Evolutionary conservation across 2,113 vertebrate genomes (phyloP), one percentile per base, ranked within the genome.

Genomic region (Bungarus multicinctus): DNA sequence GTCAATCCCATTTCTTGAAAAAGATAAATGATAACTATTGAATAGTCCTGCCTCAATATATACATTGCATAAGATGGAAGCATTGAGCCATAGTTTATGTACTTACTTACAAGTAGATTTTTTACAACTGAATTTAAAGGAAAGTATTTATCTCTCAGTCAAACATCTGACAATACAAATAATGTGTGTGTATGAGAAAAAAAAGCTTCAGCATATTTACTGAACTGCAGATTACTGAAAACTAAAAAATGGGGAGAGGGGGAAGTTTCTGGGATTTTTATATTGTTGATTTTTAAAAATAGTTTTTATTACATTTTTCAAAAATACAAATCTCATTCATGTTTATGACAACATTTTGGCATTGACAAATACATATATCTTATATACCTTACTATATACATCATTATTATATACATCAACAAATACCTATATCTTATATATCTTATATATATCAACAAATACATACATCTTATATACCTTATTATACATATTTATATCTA

Each of bases 1-100:
- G 12, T 45, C 57, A 94, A 95, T 95, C 92, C 93, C 94, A 95
- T 74, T 74, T 74, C n/a, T 74, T 74, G 95, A 95, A 95, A 96
- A 95, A 92, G 27, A 93, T 60, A 94, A 96, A 95, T 95, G 39
- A 25, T 47, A 94, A 92, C 81, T 90, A 85, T 91, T 90, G 0
- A 43, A 14, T 64, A 91, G 88, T 95, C 90, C 94, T 95, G 20
- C 94, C 94, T 94, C 69, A 45, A 64, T 88, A 34, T 54, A 34
- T 90, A 74, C 54, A 9, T 87, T n/a, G 47, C 52, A 34, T 69
- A 2, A 86, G 27, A 90, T 25, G 87, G 91, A 92, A 95, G 91
- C 91, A 4, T 54, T 96, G 90, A 74, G n/a, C 64, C n/a, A 74
- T 9, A 45, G 11, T 86, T 86, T 6, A 87, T 92, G 91, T 92